These are phyloP conservation scores for Meghimatium bilineatum DNA, from an alignment of 2,888 invertebrate species.

Conservation along the genomic window DNA sequence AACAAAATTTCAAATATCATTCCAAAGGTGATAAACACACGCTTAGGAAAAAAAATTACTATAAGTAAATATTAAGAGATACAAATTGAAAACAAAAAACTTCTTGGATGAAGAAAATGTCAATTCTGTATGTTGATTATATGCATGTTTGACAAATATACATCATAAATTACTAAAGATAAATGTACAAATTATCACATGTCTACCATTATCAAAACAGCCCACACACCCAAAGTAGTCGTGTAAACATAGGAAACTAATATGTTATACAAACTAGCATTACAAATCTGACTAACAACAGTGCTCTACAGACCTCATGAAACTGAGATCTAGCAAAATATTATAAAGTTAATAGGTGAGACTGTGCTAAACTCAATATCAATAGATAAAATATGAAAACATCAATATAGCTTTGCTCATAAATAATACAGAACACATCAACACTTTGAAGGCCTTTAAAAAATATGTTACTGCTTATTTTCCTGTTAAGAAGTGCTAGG, in stretches of 20 bases:
- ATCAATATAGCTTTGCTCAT: not conserved
- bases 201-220: not conserved
- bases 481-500: too few relatives aligned
- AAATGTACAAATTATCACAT: slow-evolving; percentile 34
- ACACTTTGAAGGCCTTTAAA: too few relatives aligned
- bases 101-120: not conserved
- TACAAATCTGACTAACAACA: not conserved
- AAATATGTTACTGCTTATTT: too few relatives aligned
- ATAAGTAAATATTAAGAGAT: not conserved
- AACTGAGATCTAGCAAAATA: not conserved
- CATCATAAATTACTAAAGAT: slow-evolving; percentile 18
- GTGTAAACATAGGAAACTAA: not conserved
- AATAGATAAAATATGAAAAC: too few relatives aligned
- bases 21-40: too few relatives aligned
- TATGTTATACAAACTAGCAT: not conserved
- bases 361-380: too few relatives aligned
- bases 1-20: too few relatives aligned
- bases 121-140: not conserved
- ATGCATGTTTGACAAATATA: not conserved
- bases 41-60: not conserved
- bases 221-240: not conserved
- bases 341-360: too few relatives aligned
- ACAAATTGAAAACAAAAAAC: not conserved
- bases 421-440: too few relatives aligned
- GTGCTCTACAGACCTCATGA: not conserved